Conservation (phyloP, 1,140 invertebrate genomes). For the Philaenus spumarius region DNA sequence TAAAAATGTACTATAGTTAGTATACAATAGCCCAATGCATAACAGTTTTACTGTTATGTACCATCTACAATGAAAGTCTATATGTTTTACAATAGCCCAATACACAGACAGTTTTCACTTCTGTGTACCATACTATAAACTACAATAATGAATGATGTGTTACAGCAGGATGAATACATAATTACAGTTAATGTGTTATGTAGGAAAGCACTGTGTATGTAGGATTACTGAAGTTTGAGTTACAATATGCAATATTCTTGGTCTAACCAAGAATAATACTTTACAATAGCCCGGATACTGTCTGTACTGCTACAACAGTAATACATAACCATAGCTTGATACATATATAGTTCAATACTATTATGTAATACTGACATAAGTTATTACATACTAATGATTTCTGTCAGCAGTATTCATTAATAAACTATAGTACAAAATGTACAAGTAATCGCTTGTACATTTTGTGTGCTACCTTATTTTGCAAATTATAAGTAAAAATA, state of each 20-base stretch:
- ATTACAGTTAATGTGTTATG: too few relatives aligned
- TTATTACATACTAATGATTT: not conserved
- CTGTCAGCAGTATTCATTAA: not conserved
- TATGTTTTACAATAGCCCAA: slow-evolving; percentile 28
- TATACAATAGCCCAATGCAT: slow-evolving; percentile 27
- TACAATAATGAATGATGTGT: not conserved
- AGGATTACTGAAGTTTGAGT: too few relatives aligned
- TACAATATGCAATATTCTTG: slow-evolving; percentile 1
- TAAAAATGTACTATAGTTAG: slow-evolving; percentile 15
- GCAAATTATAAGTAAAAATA: slow-evolving; percentile 11
- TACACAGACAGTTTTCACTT: slow-evolving; percentile 18
- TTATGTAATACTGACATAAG: slow-evolving; percentile 25
- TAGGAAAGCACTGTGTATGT: too few relatives aligned
- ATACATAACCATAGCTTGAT: slow-evolving; percentile 17
- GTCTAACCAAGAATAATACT: slow-evolving; percentile 5
- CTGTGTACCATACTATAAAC: slow-evolving; percentile 3
- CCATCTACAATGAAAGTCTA: slow-evolving; percentile 18
- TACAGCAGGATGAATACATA: not conserved
- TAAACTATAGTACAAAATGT: not conserved
- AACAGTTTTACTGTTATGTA: slow-evolving; percentile 16
- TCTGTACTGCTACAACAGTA: slow-evolving; percentile 9
- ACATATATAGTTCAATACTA: slow-evolving; percentile 30
- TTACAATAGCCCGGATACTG: slow-evolving; percentile 22
- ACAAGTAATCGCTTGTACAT: not conserved
- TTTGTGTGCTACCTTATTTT: slow-evolving; percentile 18